phyloP scores from a whole-genome alignment of 2,113 vertebrate species.

The Glareola pratincola region DNA sequence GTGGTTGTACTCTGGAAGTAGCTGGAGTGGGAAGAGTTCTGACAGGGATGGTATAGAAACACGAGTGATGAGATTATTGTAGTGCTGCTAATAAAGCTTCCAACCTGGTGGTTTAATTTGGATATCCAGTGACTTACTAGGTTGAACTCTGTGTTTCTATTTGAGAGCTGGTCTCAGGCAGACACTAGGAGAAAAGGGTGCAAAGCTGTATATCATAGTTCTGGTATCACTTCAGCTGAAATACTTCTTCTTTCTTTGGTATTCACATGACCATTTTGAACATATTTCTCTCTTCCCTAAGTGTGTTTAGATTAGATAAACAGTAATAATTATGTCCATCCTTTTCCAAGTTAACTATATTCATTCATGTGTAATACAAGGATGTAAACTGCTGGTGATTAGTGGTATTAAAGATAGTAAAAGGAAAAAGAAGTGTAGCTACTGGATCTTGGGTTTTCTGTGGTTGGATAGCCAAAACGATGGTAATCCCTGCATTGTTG shows the following conservation, averaged over 20 bases:
- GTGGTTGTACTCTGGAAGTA: not conserved
- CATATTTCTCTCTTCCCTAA: not conserved
- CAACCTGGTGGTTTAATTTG: not conserved
- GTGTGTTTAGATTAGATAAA: not conserved
- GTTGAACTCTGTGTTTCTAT: not conserved
- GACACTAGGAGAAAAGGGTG: not conserved
- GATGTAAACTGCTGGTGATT: not conserved
- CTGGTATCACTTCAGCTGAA: not conserved
- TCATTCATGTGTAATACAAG: not conserved
- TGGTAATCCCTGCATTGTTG: not conserved
- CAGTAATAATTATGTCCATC: not conserved
- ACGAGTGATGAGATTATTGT: not conserved
- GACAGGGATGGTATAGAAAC: not conserved
- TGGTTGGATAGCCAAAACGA: not conserved
- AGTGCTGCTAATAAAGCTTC: not conserved
- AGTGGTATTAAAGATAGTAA: not conserved
- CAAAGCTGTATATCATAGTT: not conserved
- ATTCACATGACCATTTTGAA: not conserved
- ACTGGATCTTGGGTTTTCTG: not conserved
- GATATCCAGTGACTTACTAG: not conserved
- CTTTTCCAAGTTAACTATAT: not conserved
- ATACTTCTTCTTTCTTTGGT: not conserved
- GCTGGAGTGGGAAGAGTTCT: not conserved
- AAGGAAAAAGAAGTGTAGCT: not conserved
- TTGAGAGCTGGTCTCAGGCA: not conserved